Evolutionary conservation across 2,113 vertebrate species (phyloP).

Genomic region (Lycocorax pyrrhopterus): DNA sequence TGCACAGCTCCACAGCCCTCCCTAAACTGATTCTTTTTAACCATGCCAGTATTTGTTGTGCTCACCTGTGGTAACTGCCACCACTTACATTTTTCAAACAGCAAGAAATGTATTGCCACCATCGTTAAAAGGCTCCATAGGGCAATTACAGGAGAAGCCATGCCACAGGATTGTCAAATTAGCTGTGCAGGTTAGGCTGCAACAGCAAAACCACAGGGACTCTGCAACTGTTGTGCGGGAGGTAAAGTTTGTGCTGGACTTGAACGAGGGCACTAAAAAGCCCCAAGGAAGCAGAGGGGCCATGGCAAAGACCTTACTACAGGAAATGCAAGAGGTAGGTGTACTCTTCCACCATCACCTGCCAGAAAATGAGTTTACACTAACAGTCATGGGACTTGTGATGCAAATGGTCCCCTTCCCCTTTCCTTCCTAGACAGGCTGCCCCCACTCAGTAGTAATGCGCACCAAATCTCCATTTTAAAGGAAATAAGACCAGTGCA

Average conservation of each 20-base stretch:
- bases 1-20: neutral
- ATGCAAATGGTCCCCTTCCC: neutral
- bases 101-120: neutral
- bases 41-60: neutral
- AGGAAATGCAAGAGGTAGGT: neutral
- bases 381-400: neutral
- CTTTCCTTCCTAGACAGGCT: neutral
- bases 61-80: neutral
- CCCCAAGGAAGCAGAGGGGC: neutral
- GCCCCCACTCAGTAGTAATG: too few relatives aligned
- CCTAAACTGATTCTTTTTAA: neutral
- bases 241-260: neutral
- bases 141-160: neutral
- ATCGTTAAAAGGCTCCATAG: neutral
- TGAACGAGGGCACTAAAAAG: neutral
- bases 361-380: neutral
- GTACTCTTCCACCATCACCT: neutral
- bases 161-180: neutral
- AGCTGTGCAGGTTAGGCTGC: neutral
- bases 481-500: accelerated
- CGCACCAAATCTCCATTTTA: neutral
- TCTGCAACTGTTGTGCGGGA: neutral
- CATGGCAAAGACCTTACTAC: neutral
- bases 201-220: neutral
- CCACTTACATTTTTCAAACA: neutral